Conservation (phyloP, 1,140 invertebrate species). For the Ceratina japonica region DNA sequence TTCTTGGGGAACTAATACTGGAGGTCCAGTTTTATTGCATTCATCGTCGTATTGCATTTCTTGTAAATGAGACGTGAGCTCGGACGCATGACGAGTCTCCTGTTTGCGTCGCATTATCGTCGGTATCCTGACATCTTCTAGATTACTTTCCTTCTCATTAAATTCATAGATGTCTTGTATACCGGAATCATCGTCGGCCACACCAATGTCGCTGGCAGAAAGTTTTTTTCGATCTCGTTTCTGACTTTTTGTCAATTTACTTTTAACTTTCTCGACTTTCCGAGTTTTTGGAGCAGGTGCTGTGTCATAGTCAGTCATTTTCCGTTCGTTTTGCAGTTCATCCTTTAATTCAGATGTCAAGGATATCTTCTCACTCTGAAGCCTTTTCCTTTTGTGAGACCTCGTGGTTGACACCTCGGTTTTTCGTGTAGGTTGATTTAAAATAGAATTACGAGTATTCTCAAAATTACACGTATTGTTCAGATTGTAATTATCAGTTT, state of each 20-base stretch:
- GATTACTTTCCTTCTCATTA: conserved; percentile 76
- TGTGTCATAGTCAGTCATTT: conserved; percentile 3
- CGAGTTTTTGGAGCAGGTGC: conserved; percentile 38
- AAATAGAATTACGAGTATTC: conserved; percentile 67
- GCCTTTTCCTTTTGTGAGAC: conserved; percentile 77
- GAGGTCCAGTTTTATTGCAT: conserved; percentile 62
- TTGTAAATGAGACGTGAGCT: conserved; percentile 56
- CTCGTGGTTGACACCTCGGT: conserved; percentile 40
- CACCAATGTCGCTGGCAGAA: conserved; percentile 62
- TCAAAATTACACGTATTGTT: conserved; percentile 64
- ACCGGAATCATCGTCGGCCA: conserved; percentile 77
- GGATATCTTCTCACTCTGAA: conserved; percentile 71
- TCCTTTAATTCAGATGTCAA: conserved; percentile 65
- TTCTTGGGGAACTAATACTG: conserved; percentile 61
- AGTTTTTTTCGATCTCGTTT: conserved; percentile 70
- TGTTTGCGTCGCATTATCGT: conserved; percentile 66
- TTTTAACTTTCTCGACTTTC: conserved; percentile 62
- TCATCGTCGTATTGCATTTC: conserved; percentile 65
- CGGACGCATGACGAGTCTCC: conserved; percentile 54
- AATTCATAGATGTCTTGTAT: conserved; percentile 79
- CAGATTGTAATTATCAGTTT: conserved; percentile 35
- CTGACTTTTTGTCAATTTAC: conserved; percentile 72
- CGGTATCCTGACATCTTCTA: conserved; percentile 72
- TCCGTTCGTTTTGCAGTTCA: conserved; percentile 43
- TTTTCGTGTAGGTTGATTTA: conserved; percentile 68